A percentile compares a stretch with the other conserved stretches of the same genome.
These are phyloP conservation scores for Lepilemur septentrionalis DNA, from an alignment of 2,797 vertebrate genomes.

Conservation along the genomic window DNA sequence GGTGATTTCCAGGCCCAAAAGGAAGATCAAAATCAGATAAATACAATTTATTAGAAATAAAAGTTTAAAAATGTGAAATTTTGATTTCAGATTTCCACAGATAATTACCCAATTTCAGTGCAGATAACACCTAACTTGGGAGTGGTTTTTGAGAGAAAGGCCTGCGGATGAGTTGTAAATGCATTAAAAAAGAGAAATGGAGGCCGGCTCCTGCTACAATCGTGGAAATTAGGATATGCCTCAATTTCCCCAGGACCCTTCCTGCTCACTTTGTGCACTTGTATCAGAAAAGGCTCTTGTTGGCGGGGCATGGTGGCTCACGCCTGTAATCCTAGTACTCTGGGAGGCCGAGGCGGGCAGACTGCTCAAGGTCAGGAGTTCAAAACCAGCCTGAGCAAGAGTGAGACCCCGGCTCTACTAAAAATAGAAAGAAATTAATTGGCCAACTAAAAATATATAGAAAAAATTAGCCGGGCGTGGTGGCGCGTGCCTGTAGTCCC, in stretches of 20 bases:
- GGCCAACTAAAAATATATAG: no score
- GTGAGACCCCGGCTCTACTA: no score
- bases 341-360: no score
- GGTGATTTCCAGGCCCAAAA: neutral
- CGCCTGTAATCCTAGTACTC: no score
- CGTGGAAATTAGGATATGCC: no score
- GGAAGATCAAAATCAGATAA: neutral
- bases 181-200: neutral
- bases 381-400: no score
- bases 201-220: neutral
- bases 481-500: no score
- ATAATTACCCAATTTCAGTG: neutral
- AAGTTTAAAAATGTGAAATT: neutral
- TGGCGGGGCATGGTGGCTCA: no score
- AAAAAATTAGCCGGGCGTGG: no score
- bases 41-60: neutral
- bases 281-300: neutral
- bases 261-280: fast-evolving
- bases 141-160: neutral
- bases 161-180: neutral
- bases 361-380: no score
- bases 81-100: neutral
- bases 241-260: neutral
- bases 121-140: neutral
- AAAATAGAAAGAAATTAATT: no score